Percentiles rank a stretch among this genome's conserved stretches.
These are phyloP conservation scores for Torymus tubicola DNA, from an alignment of 2,888 invertebrate genomes.

Conservation along the genomic window DNA sequence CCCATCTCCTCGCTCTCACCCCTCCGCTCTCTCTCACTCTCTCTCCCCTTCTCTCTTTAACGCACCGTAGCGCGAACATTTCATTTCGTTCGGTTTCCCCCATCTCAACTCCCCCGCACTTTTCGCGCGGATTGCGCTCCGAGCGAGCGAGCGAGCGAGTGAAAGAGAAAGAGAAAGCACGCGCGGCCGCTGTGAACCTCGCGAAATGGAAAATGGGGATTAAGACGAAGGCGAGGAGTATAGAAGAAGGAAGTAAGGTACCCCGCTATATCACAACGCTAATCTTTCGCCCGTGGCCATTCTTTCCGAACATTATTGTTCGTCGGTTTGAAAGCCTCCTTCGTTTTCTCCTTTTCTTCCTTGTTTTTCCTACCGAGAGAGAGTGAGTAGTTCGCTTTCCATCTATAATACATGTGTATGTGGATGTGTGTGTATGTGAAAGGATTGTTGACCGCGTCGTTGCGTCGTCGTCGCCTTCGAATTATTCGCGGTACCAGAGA, in stretches of 20 bases:
- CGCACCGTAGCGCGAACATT: slow-evolving; percentile 21
- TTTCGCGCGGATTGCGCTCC: slow-evolving; percentile 14
- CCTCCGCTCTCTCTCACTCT: too few relatives aligned
- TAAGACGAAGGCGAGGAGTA: slow-evolving; percentile 5
- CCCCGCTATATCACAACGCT: neutral
- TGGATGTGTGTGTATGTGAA: too few relatives aligned
- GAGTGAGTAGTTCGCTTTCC: too few relatives aligned
- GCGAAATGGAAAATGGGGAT: slow-evolving; percentile 41
- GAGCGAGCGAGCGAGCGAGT: neutral
- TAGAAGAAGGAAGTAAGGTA: neutral
- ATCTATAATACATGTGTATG: too few relatives aligned
- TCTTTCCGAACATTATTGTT: slow-evolving; percentile 18
- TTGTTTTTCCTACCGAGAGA: too few relatives aligned
- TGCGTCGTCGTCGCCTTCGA: too few relatives aligned
- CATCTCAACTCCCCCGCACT: neutral
- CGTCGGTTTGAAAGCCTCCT: neutral
- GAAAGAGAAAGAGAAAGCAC: neutral
- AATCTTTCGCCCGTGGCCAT: slow-evolving; percentile 2
- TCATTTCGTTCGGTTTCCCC: slow-evolving; percentile 23
- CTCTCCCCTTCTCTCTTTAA: too few relatives aligned
- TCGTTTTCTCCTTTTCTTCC: neutral
- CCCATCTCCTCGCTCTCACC: too few relatives aligned
- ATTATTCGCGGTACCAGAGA: too few relatives aligned
- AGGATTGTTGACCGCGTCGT: too few relatives aligned
- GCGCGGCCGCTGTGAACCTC: slow-evolving; percentile 25